A percentile compares a stretch with the other conserved stretches of the same genome.
Conservation (phyloP, 2,797 vertebrate species). For the Rhinatrema bivittatum region DNA sequence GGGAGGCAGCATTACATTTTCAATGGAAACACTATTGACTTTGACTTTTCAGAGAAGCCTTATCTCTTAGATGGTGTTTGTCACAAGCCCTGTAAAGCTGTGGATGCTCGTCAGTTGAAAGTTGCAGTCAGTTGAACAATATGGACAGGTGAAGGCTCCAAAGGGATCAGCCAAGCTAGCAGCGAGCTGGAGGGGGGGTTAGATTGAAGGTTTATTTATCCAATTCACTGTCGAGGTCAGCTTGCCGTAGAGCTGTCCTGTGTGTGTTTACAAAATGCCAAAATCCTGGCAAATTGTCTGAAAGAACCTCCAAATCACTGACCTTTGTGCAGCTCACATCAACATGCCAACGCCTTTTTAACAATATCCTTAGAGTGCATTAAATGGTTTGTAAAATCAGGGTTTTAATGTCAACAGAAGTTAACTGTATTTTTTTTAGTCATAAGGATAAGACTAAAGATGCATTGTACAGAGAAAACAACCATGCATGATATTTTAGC, state of each 20-base stretch:
- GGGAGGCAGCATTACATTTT: constrained; percentile 95
- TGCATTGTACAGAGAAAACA: neutral
- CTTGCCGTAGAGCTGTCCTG: constrained; percentile 94
- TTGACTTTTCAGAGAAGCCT: constrained; percentile 82
- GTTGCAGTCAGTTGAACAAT: constrained; percentile 85
- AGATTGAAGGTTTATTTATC: constrained; percentile 99
- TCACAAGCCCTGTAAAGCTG: constrained; percentile 81
- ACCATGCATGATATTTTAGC: neutral
- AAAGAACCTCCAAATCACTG: constrained; percentile 85
- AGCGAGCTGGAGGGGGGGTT: constrained; percentile 77
- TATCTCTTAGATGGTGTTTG: constrained; percentile 94
- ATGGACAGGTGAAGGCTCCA: constrained; percentile 97
- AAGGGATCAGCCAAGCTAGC: constrained; percentile 73
- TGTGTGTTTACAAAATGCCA: constrained; percentile 98
- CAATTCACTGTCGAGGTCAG: constrained; percentile 98
- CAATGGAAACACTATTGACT: constrained; percentile 86
- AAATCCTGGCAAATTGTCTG: constrained; percentile 93
- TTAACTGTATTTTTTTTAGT: constrained; percentile 33
- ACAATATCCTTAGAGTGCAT: constrained; percentile 80
- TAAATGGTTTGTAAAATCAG: constrained; percentile 80
- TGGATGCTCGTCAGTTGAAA: constrained; percentile 69
- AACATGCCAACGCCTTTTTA: constrained; percentile 83
- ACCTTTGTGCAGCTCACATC: constrained; percentile 93
- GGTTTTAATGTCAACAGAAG: constrained; percentile 55
- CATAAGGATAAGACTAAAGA: neutral